Evolutionary conservation across 2,113 vertebrate species (phyloP), one percentile per base, ranked within the genome.

Genomic region (Calypte anna): DNA sequence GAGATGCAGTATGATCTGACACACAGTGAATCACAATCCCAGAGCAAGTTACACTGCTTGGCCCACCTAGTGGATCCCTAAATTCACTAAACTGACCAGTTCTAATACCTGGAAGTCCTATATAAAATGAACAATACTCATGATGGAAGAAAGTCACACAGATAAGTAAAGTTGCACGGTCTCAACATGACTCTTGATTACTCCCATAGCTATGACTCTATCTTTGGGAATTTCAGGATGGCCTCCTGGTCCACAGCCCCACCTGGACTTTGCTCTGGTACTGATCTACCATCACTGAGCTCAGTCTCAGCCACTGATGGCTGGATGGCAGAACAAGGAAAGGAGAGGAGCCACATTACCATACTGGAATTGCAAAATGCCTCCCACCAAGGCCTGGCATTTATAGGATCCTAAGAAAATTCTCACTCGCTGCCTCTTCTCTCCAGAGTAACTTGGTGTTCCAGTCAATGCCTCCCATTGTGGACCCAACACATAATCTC

Each of bases 81-180:
- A 64, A 77, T 66, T 80, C 21, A 57, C 11, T 69, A 18, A 44
- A 54, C 5, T 33, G 12, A 5, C 40, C 44, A 58, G 17, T 50
- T 88, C 64, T 51, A 50, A n/a, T 6, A 63, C 4, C 43, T 83
- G 24, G 20, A 66, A 43, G 9, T 25, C 36, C n/a, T 44, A 33
- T 14, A 19, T 1, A 80, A 51, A 22, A 31, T 53, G 66, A 61
- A 19, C 36, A 28, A 8, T 43, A 59, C 27, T 20, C 36, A 13
- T 21, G 55, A 11, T 48, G 40, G 40, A 78, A 43, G 19, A 61
- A 58, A 68, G 15, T 33, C 1, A 1, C 36, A 30, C 11, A 50
- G 19, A 46, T 0, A 20, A 12, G 15, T 18, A 11, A 33, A 14
- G 22, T 1, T 64, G 8, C 3, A 8, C 8, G 20, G 15, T 46